These are phyloP conservation scores for Pecten maximus DNA, from an alignment of 2,888 invertebrate genomes.

Conservation along the genomic window DNA sequence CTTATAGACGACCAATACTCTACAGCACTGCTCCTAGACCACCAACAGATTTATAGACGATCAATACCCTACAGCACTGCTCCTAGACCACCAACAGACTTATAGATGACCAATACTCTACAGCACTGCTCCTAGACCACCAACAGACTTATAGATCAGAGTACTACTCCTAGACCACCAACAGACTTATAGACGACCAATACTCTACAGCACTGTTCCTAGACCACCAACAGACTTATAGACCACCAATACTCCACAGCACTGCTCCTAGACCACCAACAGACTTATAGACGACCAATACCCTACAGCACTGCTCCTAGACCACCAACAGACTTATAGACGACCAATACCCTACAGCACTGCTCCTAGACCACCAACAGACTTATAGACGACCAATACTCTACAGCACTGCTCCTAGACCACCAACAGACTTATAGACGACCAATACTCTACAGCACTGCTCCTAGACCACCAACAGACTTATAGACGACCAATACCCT, in stretches of 20 bases:
- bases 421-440: background rate
- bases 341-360: background rate
- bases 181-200: background rate
- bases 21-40: background rate
- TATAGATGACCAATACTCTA: background rate
- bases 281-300: background rate
- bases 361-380: background rate
- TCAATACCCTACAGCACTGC: no score
- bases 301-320: background rate
- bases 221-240: background rate
- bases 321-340: background rate
- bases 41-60: background rate
- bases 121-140: background rate
- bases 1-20: background rate
- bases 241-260: background rate
- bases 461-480: background rate
- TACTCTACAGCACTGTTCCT: background rate
- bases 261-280: constrained; percentile 2
- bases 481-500: background rate
- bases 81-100: background rate
- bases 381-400: background rate
- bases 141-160: background rate
- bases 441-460: background rate
- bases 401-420: background rate
- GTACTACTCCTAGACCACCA: background rate